Evolutionary conservation across 2,797 vertebrate species (phyloP).

Genomic region (Gymnoscopelus braueri): DNA sequence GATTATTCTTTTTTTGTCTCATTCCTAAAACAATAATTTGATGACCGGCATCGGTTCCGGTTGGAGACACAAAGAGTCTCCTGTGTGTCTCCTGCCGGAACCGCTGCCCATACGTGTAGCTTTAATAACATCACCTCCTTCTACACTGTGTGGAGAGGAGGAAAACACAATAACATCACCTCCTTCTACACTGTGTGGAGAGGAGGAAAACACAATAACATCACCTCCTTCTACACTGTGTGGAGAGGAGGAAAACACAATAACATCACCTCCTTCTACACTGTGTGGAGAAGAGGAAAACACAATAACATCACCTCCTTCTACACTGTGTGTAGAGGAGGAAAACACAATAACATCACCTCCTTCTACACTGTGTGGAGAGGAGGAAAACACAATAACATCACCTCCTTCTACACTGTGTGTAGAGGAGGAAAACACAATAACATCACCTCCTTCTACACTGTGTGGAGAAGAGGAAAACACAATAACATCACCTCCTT

Average conservation of each 20-base stretch:
- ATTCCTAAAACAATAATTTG: too few relatives aligned
- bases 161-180: constrained; percentile 41
- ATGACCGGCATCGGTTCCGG: too few relatives aligned
- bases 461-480: not conserved
- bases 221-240: constrained; percentile 30
- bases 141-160: constrained; percentile 5
- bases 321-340: constrained; percentile 5
- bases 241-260: constrained; percentile 7
- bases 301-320: constrained; percentile 47
- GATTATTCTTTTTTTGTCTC: too few relatives aligned
- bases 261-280: constrained; percentile 45
- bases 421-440: constrained; percentile 7
- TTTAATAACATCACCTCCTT: constrained; percentile 41
- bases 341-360: constrained; percentile 41
- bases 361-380: constrained; percentile 21
- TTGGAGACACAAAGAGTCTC: too few relatives aligned
- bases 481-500: constrained; percentile 47
- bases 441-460: constrained; percentile 45
- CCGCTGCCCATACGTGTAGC: too few relatives aligned
- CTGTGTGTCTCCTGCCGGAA: too few relatives aligned
- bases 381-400: constrained; percentile 35
- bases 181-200: constrained; percentile 21
- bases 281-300: not conserved
- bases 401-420: constrained; percentile 30
- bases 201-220: constrained; percentile 35